A percentile compares a stretch with the other conserved stretches of the same genome.
These are phyloP conservation scores for Chlorops oryzae DNA, from an alignment of 1,140 invertebrate species.

Conservation along the genomic window DNA sequence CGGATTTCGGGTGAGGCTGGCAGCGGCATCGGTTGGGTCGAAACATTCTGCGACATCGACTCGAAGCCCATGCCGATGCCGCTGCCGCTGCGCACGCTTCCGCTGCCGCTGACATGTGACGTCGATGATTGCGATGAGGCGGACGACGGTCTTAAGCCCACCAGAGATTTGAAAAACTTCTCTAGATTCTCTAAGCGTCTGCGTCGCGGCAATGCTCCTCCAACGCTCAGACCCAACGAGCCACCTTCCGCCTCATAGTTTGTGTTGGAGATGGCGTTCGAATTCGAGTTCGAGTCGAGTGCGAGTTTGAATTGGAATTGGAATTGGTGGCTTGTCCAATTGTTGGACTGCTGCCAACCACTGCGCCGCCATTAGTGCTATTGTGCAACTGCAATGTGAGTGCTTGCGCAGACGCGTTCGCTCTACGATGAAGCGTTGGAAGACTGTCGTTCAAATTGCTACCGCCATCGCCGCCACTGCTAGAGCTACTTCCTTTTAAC, in stretches of 20 bases:
- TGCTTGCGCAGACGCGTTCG: too few relatives aligned
- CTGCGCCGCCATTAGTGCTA: background rate
- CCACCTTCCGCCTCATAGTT: constrained; percentile 27
- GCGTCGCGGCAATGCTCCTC: constrained; percentile 29
- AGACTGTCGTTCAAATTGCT: too few relatives aligned
- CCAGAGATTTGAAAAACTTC: constrained; percentile 44
- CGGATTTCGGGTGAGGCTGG: constrained; percentile 40
- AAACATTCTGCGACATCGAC: background rate
- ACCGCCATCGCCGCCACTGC: constrained; percentile 3
- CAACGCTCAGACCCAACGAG: constrained; percentile 31
- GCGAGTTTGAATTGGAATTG: too few relatives aligned
- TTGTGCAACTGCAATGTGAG: background rate
- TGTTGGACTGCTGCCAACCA: background rate
- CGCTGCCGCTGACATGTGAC: constrained; percentile 11
- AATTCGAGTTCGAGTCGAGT: too few relatives aligned
- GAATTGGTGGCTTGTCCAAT: too few relatives aligned
- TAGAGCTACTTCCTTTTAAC: constrained; percentile 7
- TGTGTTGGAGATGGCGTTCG: too few relatives aligned
- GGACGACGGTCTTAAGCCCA: constrained; percentile 32
- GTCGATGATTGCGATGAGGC: constrained; percentile 4
- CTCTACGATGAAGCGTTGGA: too few relatives aligned
- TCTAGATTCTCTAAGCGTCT: constrained; percentile 45
- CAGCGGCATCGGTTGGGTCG: background rate
- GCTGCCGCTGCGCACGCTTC: background rate
- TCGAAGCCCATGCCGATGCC: background rate